Percentiles rank a stretch among this genome's conserved stretches.
phyloP scores from a whole-genome alignment of 1,140 invertebrate genomes.

The Drosophila santomea region DNA sequence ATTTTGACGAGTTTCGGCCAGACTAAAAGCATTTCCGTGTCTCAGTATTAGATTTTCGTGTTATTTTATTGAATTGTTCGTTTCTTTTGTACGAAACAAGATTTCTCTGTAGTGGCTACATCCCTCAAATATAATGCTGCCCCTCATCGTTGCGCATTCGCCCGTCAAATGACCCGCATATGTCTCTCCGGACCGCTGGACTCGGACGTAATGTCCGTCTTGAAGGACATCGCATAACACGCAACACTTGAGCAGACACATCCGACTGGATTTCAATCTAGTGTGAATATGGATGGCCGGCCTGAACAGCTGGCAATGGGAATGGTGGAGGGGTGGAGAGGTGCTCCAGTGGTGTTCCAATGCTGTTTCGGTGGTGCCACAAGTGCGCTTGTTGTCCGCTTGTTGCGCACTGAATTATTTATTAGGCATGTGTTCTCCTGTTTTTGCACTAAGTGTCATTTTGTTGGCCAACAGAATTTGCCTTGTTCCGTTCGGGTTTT shows the following conservation, averaged over 20 bases:
- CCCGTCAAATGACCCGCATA: slow-evolving; percentile 72
- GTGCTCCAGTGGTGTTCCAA: slow-evolving; percentile 8
- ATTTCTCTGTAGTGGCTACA: slow-evolving; percentile 4
- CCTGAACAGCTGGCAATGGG: slow-evolving; percentile 26
- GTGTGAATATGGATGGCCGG: slow-evolving; percentile 52
- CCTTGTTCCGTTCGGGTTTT: slow-evolving; percentile 41
- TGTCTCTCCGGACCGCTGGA: slow-evolving; percentile 27
- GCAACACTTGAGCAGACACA: slow-evolving; percentile 73
- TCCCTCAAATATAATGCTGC: slow-evolving; percentile 45
- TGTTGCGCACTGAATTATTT: slow-evolving; percentile 81
- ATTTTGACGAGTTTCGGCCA: slow-evolving; percentile 39
- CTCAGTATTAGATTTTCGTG: slow-evolving; percentile 60
- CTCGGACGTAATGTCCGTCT: slow-evolving; percentile 20
- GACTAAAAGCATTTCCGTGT: slow-evolving; percentile 78
- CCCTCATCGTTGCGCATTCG: slow-evolving; percentile 39
- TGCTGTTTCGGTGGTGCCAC: slow-evolving; percentile 19
- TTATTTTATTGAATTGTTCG: slow-evolving; percentile 66
- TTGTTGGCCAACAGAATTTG: slow-evolving; percentile 60
- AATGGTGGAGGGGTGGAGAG: neutral
- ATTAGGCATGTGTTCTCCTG: slow-evolving; percentile 78
- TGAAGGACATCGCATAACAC: slow-evolving; percentile 65
- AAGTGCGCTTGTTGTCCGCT: slow-evolving; percentile 79
- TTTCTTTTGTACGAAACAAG: slow-evolving; percentile 35
- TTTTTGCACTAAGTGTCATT: slow-evolving; percentile 78
- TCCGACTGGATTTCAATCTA: slow-evolving; percentile 74